A percentile compares a stretch with the other conserved stretches of the same genome.
These are phyloP conservation scores for Antechinus stuartii DNA, from an alignment of 2,113 vertebrate species.

Conservation along the genomic window DNA sequence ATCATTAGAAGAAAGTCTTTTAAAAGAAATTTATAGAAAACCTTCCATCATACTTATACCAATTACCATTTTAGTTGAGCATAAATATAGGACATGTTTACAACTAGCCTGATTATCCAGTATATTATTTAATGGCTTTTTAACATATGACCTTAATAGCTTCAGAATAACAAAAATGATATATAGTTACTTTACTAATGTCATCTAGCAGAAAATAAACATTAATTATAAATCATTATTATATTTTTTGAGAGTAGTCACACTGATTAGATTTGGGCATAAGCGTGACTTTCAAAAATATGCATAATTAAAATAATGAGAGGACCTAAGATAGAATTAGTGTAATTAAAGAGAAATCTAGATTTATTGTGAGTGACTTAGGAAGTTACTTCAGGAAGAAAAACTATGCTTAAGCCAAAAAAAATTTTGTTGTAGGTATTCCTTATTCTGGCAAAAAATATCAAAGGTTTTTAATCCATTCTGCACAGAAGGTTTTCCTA, in stretches of 20 bases:
- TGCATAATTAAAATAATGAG: conserved; percentile 36
- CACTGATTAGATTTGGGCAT: conserved; percentile 24
- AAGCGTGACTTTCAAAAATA: conserved; percentile 53
- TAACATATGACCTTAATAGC: not conserved
- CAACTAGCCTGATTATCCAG: conserved; percentile 42
- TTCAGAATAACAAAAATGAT: conserved; percentile 35
- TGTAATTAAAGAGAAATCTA: conserved; percentile 40
- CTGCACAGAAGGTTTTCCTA: not conserved
- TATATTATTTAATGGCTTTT: conserved; percentile 28
- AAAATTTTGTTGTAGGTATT: conserved; percentile 30
- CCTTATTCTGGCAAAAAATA: not conserved
- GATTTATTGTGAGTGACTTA: not conserved
- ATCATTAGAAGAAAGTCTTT: conserved; percentile 58
- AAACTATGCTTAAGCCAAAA: conserved; percentile 53
- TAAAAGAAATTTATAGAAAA: conserved; percentile 22
- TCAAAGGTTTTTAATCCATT: conserved; percentile 22
- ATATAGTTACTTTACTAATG: not conserved
- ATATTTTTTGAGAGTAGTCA: not conserved
- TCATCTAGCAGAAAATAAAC: conserved; percentile 28
- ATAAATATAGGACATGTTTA: conserved; percentile 40
- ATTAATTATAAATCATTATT: conserved; percentile 29
- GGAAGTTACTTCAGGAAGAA: conserved; percentile 34
- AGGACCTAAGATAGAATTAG: conserved; percentile 26
- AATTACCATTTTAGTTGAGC: not conserved
- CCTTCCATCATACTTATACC: conserved; percentile 3